A percentile compares a stretch with the other conserved stretches of the same genome.
These are phyloP conservation scores for Bombus waltoni DNA, from an alignment of 1,140 invertebrate species.

Conservation along the genomic window DNA sequence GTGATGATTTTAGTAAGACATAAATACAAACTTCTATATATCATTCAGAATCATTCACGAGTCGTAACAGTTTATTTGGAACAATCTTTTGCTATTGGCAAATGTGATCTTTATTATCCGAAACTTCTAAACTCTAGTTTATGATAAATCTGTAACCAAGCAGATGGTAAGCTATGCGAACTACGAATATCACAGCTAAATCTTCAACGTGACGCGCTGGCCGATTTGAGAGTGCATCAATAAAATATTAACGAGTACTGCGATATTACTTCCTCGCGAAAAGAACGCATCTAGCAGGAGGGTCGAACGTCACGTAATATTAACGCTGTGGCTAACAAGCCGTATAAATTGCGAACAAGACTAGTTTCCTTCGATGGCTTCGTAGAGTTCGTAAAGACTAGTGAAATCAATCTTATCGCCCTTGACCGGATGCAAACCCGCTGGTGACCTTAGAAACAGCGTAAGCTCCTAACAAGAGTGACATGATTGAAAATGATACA, in stretches of 20 bases:
- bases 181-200: conserved; percentile 27
- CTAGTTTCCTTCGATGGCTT: conserved; percentile 49
- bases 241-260: conserved; percentile 62
- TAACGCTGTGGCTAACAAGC: conserved; percentile 51
- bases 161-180: conserved; percentile 1
- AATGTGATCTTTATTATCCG: background rate
- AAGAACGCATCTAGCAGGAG: background rate
- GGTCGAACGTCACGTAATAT: conserved; percentile 39
- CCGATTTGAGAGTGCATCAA: conserved; percentile 23
- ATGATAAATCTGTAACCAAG: background rate
- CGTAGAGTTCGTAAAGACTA: conserved; percentile 12
- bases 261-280: conserved; percentile 28
- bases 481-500: background rate
- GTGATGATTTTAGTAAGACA: no score
- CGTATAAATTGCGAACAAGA: conserved; percentile 45
- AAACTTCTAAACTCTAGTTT: background rate
- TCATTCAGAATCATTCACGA: no score
- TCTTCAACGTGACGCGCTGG: conserved; percentile 31
- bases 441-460: background rate
- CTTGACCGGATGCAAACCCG: conserved; percentile 55
- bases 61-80: no score
- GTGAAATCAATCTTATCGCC: conserved; percentile 51
- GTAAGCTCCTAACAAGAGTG: background rate
- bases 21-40: no score
- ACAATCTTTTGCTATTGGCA: no score